phyloP scores from a whole-genome alignment of 2,888 invertebrate genomes.

The Sialis fuliginosa region DNA sequence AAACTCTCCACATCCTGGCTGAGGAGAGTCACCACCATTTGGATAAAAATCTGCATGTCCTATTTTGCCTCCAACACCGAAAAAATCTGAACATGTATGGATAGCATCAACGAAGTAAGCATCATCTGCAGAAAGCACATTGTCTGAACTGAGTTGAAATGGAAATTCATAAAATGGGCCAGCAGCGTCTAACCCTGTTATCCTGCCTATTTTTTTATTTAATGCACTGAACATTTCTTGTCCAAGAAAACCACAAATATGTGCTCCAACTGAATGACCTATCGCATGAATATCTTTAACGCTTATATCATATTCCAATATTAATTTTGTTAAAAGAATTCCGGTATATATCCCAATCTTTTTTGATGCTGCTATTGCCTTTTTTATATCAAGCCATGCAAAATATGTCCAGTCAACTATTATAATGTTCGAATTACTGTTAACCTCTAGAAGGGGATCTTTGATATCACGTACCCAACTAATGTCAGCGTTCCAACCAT shows the following conservation, averaged over 20 bases:
- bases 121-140: conserved; percentile 14
- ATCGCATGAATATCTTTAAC: conserved; percentile 18
- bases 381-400: too few relatives aligned
- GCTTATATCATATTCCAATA: conserved; percentile 12
- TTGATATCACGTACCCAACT: too few relatives aligned
- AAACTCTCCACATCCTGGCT: conserved; percentile 20
- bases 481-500: too few relatives aligned
- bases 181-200: conserved; percentile 14
- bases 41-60: conserved; percentile 27
- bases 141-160: conserved; percentile 1
- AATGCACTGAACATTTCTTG: conserved; percentile 9
- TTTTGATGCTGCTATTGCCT: too few relatives aligned
- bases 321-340: conserved; percentile 15
- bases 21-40: conserved; percentile 22
- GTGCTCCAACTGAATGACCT: conserved; percentile 24
- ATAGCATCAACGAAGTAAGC: conserved; percentile 26
- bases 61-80: conserved; percentile 20
- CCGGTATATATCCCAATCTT: too few relatives aligned
- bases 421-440: too few relatives aligned
- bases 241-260: conserved; percentile 20
- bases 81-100: conserved; percentile 23
- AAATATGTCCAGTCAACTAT: too few relatives aligned
- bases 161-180: conserved; percentile 9
- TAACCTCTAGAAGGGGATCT: too few relatives aligned
- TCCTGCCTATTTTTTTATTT: conserved; percentile 14